phyloP scores from a whole-genome alignment of 2,797 vertebrate genomes.

The Telmatherina bonti region DNA sequence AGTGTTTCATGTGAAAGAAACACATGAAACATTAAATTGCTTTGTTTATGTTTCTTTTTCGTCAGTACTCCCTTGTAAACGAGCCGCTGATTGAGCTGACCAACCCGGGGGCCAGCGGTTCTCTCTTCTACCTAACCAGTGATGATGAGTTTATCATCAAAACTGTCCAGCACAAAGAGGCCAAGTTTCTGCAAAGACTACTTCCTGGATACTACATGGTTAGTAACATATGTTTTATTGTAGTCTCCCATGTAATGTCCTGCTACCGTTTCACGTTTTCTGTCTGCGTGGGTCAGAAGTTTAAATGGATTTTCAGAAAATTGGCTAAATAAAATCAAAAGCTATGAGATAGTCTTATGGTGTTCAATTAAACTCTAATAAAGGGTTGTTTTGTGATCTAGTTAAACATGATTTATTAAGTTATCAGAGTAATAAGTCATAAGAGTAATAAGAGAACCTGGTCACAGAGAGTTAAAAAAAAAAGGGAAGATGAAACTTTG shows the following conservation, averaged over 20 bases:
- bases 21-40: conserved; percentile 8
- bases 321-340: not conserved
- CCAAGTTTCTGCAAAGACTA: conserved; percentile 97
- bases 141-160: conserved; percentile 99
- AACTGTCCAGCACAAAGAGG: conserved; percentile 99
- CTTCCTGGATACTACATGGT: conserved; percentile 99
- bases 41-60: conserved; percentile 33
- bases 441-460: not conserved
- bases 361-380: not conserved
- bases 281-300: not conserved
- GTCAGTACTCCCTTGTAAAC: conserved; percentile 94
- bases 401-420: not conserved
- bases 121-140: conserved; percentile 97
- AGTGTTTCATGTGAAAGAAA: not conserved
- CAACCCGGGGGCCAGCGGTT: conserved; percentile 97
- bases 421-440: not conserved
- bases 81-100: conserved; percentile 96
- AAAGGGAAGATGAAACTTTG: not conserved
- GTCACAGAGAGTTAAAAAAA: not conserved
- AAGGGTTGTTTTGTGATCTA: not conserved
- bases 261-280: not conserved
- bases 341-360: not conserved
- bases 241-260: not conserved
- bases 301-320: not conserved
- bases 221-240: conserved; percentile 56